These are phyloP conservation scores for Rhinophrynus dorsalis DNA, from an alignment of 2,797 vertebrate species.

Conservation along the genomic window DNA sequence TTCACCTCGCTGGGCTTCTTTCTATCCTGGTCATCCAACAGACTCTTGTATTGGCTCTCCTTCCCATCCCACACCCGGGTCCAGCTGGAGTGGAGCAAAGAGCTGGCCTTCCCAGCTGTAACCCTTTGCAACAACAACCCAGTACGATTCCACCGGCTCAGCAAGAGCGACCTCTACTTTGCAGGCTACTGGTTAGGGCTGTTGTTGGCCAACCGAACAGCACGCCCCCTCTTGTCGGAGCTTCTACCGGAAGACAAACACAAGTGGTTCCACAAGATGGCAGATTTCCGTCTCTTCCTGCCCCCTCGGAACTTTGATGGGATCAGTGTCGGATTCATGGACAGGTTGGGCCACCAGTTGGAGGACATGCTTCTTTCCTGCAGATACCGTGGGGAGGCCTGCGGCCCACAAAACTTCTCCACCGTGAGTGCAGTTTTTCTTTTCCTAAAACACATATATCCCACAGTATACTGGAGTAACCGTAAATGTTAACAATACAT, in stretches of 20 bases:
- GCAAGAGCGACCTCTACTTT: slow-evolving; percentile 95
- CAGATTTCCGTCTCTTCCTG: slow-evolving; percentile 93
- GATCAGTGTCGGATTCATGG: slow-evolving; percentile 95
- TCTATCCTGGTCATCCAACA: slow-evolving; percentile 93
- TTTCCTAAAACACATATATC: no score
- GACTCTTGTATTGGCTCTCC: slow-evolving; percentile 90
- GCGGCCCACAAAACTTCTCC: slow-evolving; percentile 95
- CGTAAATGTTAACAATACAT: no score
- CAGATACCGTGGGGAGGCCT: slow-evolving; percentile 93
- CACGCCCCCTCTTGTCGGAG: slow-evolving; percentile 86
- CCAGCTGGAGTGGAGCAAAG: slow-evolving; percentile 92
- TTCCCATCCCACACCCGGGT: slow-evolving; percentile 92
- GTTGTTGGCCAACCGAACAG: slow-evolving; percentile 88
- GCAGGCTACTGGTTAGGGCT: slow-evolving; percentile 94
- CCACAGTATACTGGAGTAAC: no score
- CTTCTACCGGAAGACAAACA: slow-evolving; percentile 84
- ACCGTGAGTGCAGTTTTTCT: slow-evolving; percentile 80
- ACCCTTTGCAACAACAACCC: slow-evolving; percentile 99
- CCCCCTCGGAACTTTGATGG: slow-evolving; percentile 95
- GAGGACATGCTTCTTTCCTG: slow-evolving; percentile 97
- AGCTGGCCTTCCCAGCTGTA: slow-evolving; percentile 89
- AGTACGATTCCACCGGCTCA: slow-evolving; percentile 90
- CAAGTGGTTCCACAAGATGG: slow-evolving; percentile 92
- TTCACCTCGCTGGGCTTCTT: slow-evolving; percentile 89
- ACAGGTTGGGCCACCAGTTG: slow-evolving; percentile 92